A percentile compares a stretch with the other conserved stretches of the same genome.
These are phyloP conservation scores for Amphimallon solstitiale DNA, from an alignment of 2,888 invertebrate genomes.

Conservation along the genomic window DNA sequence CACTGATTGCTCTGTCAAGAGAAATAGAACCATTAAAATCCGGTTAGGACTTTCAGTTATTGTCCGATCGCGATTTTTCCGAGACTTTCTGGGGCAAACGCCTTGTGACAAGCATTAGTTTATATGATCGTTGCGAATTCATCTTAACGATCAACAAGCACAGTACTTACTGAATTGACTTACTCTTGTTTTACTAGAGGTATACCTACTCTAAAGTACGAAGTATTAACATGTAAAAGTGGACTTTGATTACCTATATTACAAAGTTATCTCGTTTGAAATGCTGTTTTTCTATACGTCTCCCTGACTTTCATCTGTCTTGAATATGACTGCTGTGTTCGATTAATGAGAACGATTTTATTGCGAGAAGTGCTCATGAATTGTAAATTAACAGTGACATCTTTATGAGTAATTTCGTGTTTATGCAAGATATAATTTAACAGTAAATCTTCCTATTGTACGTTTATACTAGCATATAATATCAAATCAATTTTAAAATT, in stretches of 20 bases:
- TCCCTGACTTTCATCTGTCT: background rate
- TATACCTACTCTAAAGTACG: background rate
- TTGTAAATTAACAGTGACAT: too few relatives aligned
- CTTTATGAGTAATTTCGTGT: too few relatives aligned
- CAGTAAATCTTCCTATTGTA: too few relatives aligned
- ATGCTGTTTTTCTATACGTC: background rate
- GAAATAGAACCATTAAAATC: constrained; percentile 24
- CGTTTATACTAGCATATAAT: too few relatives aligned
- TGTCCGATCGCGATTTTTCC: constrained; percentile 5
- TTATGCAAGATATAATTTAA: too few relatives aligned
- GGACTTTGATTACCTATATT: background rate
- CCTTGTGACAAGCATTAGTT: background rate
- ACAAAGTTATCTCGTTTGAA: background rate
- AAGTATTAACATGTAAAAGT: background rate
- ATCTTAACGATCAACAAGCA: too few relatives aligned
- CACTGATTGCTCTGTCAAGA: constrained; percentile 1
- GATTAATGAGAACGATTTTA: constrained; percentile 1
- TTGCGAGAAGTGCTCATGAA: background rate
- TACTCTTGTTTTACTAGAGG: background rate
- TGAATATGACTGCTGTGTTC: background rate
- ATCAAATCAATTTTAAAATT: too few relatives aligned
- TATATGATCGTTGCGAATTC: too few relatives aligned
- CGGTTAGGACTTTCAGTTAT: constrained; percentile 17
- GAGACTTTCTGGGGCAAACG: background rate
- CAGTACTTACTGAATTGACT: too few relatives aligned